Conservation (phyloP, 2,888 invertebrate species). For the Plebejus argus region DNA sequence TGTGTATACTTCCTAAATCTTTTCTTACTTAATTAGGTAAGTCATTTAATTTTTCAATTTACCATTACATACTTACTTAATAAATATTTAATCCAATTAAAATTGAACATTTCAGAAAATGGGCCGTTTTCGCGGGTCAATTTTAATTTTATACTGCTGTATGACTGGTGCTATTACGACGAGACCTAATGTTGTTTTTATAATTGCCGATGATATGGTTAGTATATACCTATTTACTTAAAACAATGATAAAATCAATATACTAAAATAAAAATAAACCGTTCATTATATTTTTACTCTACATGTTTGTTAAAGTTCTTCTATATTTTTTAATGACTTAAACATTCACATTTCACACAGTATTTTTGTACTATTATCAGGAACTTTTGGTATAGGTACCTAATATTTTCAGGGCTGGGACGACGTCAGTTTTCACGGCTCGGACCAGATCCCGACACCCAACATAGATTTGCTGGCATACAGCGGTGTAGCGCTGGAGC, state of each 20-base stretch:
- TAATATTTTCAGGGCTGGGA: conserved; percentile 89
- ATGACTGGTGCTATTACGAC: background rate
- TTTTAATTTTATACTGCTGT: background rate
- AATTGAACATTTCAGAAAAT: background rate
- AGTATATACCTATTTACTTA: background rate
- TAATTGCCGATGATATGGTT: conserved; percentile 27
- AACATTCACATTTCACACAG: too few relatives aligned
- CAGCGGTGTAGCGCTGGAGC: conserved; percentile 90
- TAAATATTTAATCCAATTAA: background rate
- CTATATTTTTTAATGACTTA: too few relatives aligned
- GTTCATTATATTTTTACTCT: background rate
- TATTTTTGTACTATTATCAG: too few relatives aligned
- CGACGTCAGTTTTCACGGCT: conserved; percentile 94
- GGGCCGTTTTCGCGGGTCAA: background rate
- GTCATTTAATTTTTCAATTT: background rate
- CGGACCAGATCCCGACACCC: conserved; percentile 91
- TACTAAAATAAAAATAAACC: background rate
- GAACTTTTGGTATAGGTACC: background rate
- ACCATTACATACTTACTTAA: background rate
- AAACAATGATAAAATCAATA: background rate
- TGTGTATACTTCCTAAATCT: background rate
- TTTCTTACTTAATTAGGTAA: conserved; percentile 38
- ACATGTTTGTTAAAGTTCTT: too few relatives aligned
- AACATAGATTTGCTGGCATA: conserved; percentile 94
- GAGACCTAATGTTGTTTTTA: conserved; percentile 22